Conservation (phyloP, 1,140 invertebrate species). For the Rhynchophorus ferrugineus region DNA sequence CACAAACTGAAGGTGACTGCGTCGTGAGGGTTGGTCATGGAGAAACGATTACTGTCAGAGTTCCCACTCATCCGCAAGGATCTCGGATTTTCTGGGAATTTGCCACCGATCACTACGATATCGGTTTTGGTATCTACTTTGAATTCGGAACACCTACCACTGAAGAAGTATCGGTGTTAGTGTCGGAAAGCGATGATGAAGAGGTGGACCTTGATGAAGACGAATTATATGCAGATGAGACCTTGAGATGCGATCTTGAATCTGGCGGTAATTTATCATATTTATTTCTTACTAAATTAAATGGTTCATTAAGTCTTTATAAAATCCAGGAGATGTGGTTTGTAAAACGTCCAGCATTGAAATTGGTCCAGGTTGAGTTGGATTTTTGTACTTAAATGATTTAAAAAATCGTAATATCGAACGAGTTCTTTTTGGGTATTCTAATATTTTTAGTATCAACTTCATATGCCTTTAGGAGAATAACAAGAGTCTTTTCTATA, state of each 20-base stretch:
- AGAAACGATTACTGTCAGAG: slow-evolving; percentile 93
- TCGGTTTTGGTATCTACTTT: slow-evolving; percentile 96
- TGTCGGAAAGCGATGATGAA: slow-evolving; percentile 88
- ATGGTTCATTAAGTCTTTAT: background rate
- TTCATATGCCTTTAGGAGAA: no score
- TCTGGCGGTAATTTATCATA: slow-evolving; percentile 25
- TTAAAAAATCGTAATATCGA: no score
- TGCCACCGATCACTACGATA: slow-evolving; percentile 96
- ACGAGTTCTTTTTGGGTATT: no score
- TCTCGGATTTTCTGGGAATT: slow-evolving; percentile 99
- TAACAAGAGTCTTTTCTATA: no score
- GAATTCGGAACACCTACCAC: slow-evolving; percentile 89
- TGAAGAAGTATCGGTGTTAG: slow-evolving; percentile 78
- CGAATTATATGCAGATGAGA: slow-evolving; percentile 53
- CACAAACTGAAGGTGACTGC: slow-evolving; percentile 84
- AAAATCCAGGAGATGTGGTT: background rate
- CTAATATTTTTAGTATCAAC: no score
- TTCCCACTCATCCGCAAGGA: slow-evolving; percentile 93
- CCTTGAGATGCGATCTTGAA: slow-evolving; percentile 37
- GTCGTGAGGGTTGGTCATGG: slow-evolving; percentile 95
- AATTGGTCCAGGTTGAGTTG: no score
- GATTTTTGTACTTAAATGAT: no score
- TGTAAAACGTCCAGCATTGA: background rate
- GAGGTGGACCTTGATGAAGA: slow-evolving; percentile 73
- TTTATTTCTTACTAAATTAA: background rate